A percentile compares a stretch with the other conserved stretches of the same genome.
These are phyloP conservation scores for Trichogramma pretiosum DNA, from an alignment of 1,140 invertebrate species.

Conservation along the genomic window DNA sequence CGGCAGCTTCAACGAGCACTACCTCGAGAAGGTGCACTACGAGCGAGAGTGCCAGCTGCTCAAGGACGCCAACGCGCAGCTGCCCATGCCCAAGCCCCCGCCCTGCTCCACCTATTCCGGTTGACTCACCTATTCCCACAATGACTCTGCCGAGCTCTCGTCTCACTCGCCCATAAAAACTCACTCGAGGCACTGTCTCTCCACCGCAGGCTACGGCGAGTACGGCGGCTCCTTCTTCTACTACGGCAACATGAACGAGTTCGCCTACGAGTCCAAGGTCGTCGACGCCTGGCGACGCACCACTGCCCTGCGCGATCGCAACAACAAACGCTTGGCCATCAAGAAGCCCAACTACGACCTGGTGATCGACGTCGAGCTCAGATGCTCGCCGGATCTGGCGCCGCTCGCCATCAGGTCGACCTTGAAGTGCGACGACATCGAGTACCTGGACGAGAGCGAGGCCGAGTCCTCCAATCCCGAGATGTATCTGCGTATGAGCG, in stretches of 20 bases:
- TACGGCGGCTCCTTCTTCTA: conserved; percentile 38
- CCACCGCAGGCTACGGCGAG: conserved; percentile 29
- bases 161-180: background rate
- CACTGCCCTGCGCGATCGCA: background rate
- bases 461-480: conserved; percentile 27
- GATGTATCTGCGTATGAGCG: conserved; percentile 30
- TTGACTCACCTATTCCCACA: no score
- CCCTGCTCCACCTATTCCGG: conserved; percentile 36
- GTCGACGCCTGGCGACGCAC: conserved; percentile 3
- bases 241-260: conserved; percentile 42
- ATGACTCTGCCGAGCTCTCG: background rate
- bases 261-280: conserved; percentile 27
- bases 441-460: conserved; percentile 12
- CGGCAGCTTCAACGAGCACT: conserved; percentile 33
- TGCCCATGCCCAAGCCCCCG: conserved; percentile 20
- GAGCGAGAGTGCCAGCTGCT: conserved; percentile 24
- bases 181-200: background rate
- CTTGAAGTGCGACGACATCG: conserved; percentile 29
- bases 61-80: background rate
- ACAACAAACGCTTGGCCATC: background rate
- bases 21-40: conserved; percentile 30
- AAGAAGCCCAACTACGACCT: conserved; percentile 25
- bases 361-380: conserved; percentile 30
- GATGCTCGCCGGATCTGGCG: conserved; percentile 38
- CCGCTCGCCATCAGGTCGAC: conserved; percentile 26